Conservation (phyloP, 1,140 invertebrate species). For the Drosophila prosaltans region DNA sequence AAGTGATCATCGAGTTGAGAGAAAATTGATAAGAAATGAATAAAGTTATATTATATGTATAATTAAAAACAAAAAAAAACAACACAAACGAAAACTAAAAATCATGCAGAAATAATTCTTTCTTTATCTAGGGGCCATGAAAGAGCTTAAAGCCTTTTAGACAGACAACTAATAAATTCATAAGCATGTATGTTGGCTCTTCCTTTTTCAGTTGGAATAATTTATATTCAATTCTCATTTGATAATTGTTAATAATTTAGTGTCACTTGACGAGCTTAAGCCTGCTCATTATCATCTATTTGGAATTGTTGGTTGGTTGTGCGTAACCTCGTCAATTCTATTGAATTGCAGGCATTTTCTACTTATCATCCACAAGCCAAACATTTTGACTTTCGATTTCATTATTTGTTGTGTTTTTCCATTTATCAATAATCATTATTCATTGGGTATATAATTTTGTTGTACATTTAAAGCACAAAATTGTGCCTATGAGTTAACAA, state of each 20-base stretch:
- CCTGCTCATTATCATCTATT: constrained; percentile 60
- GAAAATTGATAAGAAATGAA: constrained; percentile 51
- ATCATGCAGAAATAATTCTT: constrained; percentile 15
- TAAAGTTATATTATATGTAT: constrained; percentile 59
- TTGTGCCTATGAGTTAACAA: constrained; percentile 16
- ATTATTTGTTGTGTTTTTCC: constrained; percentile 21
- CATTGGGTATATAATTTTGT: constrained; percentile 51
- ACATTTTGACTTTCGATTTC: constrained; percentile 8
- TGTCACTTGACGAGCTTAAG: constrained; percentile 72
- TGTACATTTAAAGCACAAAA: constrained; percentile 39
- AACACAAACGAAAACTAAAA: neutral
- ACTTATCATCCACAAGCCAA: constrained; percentile 34
- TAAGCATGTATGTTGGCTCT: constrained; percentile 27
- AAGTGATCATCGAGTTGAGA: constrained; percentile 26
- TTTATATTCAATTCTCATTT: constrained; percentile 70
- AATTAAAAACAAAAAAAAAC: constrained; percentile 13
- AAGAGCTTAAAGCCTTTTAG: constrained; percentile 10
- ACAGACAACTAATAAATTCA: constrained; percentile 48
- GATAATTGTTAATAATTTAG: constrained; percentile 80
- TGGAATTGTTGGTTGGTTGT: constrained; percentile 27
- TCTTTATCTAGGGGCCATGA: constrained; percentile 22
- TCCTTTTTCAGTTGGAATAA: constrained; percentile 43
- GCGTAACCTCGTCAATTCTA: constrained; percentile 58
- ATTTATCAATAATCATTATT: constrained; percentile 59
- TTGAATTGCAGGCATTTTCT: constrained; percentile 58